Conservation (phyloP, 2,113 vertebrate species). For the Chloropsis cyanopogon region DNA sequence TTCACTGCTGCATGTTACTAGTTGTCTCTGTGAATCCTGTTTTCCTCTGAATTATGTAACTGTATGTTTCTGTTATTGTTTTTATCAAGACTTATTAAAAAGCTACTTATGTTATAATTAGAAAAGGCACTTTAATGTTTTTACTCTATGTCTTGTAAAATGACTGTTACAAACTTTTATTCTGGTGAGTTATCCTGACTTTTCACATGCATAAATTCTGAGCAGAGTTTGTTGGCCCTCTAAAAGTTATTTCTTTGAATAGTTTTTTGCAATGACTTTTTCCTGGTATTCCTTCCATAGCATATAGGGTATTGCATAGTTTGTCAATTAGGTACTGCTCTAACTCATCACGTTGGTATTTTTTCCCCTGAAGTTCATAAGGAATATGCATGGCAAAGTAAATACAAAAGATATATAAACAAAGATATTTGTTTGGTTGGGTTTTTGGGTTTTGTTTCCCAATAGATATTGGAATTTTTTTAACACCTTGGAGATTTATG, state of each 20-base stretch:
- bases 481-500: neutral
- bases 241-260: neutral
- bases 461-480: neutral
- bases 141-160: neutral
- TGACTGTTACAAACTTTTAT: neutral
- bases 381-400: neutral
- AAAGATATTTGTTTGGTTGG: neutral
- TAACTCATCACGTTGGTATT: neutral
- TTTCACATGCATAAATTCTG: neutral
- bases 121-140: neutral
- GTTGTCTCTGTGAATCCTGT: neutral
- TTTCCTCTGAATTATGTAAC: neutral
- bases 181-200: neutral
- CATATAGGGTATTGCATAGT: neutral
- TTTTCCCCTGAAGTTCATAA: neutral
- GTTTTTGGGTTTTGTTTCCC: rapidly evolving
- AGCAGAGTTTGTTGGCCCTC: neutral
- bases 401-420: neutral
- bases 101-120: neutral
- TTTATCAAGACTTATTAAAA: neutral
- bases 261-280: neutral
- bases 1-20: neutral
- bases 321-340: neutral
- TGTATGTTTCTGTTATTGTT: neutral
- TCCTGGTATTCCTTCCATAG: neutral